Evolutionary conservation across 2,888 invertebrate species (phyloP).

Genomic region (Xanthorhoe designata): DNA sequence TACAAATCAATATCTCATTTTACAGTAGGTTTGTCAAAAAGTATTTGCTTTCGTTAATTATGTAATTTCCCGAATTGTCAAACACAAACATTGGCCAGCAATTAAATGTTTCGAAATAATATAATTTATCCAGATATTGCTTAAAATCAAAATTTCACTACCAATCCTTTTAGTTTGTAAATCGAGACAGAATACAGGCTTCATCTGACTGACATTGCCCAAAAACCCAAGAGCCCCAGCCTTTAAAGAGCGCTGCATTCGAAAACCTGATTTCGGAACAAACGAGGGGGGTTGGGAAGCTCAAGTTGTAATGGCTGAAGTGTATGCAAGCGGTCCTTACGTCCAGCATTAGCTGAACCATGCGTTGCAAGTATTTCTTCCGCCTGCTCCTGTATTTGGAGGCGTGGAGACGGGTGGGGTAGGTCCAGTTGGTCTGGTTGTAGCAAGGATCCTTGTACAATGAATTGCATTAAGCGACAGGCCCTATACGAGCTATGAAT

Average conservation of each 20-base stretch:
- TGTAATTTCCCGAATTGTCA: not conserved
- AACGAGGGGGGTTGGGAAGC: conserved; percentile 41
- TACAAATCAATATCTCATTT: not conserved
- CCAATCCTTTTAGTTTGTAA: conserved; percentile 72
- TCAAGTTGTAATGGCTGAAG: conserved; percentile 56
- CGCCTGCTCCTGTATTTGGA: conserved; percentile 39
- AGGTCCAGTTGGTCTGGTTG: conserved; percentile 53
- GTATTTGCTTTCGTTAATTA: not conserved
- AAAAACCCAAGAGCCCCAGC: conserved; percentile 48
- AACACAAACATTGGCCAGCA: not conserved
- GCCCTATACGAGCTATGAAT: conserved; percentile 72
- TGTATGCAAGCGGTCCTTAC: conserved; percentile 60
- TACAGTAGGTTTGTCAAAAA: not conserved
- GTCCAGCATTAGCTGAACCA: conserved; percentile 53
- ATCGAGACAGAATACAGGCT: conserved; percentile 67
- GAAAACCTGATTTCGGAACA: conserved; percentile 52
- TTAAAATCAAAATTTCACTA: conserved; percentile 63
- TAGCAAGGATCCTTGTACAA: conserved; percentile 75
- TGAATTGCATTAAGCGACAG: conserved; percentile 82
- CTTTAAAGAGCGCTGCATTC: conserved; percentile 35
- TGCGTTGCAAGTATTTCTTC: conserved; percentile 46
- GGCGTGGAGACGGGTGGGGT: conserved; percentile 41
- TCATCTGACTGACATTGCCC: conserved; percentile 63
- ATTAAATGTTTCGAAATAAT: not conserved
- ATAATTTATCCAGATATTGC: conserved; percentile 21